phyloP scores from a whole-genome alignment of 2,113 vertebrate species.

The Alethe castanea region DNA sequence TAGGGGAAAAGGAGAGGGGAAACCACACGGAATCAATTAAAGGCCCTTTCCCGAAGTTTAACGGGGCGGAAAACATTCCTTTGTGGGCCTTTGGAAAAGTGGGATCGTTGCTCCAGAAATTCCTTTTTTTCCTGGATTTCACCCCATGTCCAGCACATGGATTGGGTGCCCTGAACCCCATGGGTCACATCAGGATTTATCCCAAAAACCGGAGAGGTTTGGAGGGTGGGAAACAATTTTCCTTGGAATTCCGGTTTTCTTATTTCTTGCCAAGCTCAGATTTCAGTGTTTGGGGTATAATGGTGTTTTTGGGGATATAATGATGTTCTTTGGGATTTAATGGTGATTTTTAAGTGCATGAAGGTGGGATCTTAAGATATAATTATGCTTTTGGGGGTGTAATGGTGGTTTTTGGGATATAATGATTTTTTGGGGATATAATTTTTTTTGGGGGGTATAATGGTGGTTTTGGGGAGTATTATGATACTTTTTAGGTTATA shows the following conservation, averaged over 20 bases:
- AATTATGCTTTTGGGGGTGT: background rate
- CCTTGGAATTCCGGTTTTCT: accelerated
- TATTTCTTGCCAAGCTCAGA: accelerated
- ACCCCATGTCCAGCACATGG: accelerated
- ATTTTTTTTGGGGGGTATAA: background rate
- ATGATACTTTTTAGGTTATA: background rate
- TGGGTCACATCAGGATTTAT: accelerated
- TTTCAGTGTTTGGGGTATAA: background rate
- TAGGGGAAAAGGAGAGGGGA: background rate
- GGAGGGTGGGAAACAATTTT: accelerated
- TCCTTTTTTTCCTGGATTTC: background rate
- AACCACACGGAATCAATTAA: conserved; percentile 71
- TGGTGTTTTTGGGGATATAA: too few relatives aligned
- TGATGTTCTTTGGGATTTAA: background rate
- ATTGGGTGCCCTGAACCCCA: too few relatives aligned
- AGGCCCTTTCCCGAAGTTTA: conserved; percentile 64
- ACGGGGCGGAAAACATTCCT: conserved; percentile 55
- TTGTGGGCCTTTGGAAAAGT: conserved; percentile 49
- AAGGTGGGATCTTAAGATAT: background rate
- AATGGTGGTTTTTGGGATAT: too few relatives aligned
- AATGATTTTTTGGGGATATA: background rate
- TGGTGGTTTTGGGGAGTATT: background rate
- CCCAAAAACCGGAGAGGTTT: accelerated
- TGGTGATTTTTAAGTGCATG: background rate
- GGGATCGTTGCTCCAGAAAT: background rate